These are phyloP conservation scores for Tenthredo livida DNA, from an alignment of 2,888 invertebrate genomes.

Conservation along the genomic window DNA sequence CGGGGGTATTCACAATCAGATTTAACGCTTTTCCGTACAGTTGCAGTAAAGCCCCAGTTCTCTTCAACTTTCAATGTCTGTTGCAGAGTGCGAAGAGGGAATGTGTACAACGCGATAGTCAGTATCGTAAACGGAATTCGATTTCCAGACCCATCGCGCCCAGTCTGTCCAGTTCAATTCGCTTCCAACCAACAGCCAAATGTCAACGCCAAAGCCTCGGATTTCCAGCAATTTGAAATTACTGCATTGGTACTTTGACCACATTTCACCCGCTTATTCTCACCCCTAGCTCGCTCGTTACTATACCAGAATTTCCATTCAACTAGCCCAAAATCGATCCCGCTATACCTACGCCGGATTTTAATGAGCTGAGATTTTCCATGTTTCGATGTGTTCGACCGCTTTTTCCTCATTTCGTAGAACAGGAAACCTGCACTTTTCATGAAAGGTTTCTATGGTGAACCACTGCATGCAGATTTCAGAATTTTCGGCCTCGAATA, in stretches of 20 bases:
- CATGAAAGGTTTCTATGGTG: background rate
- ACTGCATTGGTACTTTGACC: slow-evolving; percentile 13
- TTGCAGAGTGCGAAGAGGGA: background rate
- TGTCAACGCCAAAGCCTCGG: slow-evolving; percentile 28
- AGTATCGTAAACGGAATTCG: slow-evolving; percentile 32
- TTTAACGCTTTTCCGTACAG: slow-evolving; percentile 4
- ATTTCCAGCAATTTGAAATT: background rate
- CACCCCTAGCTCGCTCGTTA: slow-evolving; percentile 13
- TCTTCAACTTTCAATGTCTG: background rate
- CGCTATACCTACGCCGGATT: background rate
- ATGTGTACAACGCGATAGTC: background rate
- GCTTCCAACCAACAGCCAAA: slow-evolving; percentile 19
- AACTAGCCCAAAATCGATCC: background rate
- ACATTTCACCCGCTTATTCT: slow-evolving; percentile 38
- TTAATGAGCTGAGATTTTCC: background rate
- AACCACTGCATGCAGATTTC: no score
- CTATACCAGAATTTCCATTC: slow-evolving; percentile 5
- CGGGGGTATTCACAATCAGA: slow-evolving; percentile 28
- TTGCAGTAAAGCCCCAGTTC: background rate
- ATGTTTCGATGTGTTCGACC: background rate
- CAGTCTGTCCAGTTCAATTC: background rate
- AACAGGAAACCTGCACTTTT: background rate
- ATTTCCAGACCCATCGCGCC: background rate
- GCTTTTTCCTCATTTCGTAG: background rate
- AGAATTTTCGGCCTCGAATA: no score